Percentiles rank a stretch among this genome's conserved stretches.
phyloP scores from a whole-genome alignment of 2,888 invertebrate species.

The Drosophila subsilvestris region DNA sequence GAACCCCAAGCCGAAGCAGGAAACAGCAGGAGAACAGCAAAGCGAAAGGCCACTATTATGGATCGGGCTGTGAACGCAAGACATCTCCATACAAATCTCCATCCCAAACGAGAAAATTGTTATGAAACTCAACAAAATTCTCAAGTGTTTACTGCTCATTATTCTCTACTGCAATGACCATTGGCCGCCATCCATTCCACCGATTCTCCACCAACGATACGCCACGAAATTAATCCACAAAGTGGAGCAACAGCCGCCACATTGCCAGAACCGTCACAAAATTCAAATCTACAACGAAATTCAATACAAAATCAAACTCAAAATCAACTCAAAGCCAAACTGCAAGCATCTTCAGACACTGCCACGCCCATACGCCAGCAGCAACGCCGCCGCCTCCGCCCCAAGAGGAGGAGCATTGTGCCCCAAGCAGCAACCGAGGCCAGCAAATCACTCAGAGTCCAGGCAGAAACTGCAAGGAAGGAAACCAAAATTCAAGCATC shows the following conservation, averaged over 20 bases:
- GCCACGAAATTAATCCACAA: constrained; percentile 30
- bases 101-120: constrained; percentile 61
- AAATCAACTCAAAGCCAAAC: constrained; percentile 29
- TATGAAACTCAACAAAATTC: constrained; percentile 75
- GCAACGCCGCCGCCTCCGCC: constrained; percentile 24
- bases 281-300: constrained; percentile 31
- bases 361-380: constrained; percentile 38
- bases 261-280: constrained; percentile 23
- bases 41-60: constrained; percentile 50
- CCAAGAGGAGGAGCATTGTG: constrained; percentile 46
- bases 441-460: constrained; percentile 62
- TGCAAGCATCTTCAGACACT: constrained; percentile 48
- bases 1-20: constrained; percentile 34
- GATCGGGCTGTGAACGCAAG: constrained; percentile 49
- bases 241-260: background rate
- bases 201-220: constrained; percentile 14
- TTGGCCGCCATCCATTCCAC: constrained; percentile 7
- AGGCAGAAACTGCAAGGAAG: constrained; percentile 71
- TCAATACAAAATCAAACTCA: constrained; percentile 11
- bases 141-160: constrained; percentile 71
- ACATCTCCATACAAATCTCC: constrained; percentile 19
- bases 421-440: constrained; percentile 60
- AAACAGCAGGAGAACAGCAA: constrained; percentile 23
- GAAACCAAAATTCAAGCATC: constrained; percentile 72
- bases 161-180: constrained; percentile 61